A percentile compares a stretch with the other conserved stretches of the same genome.
Conservation (phyloP, 1,140 invertebrate genomes). For the Galendromus occidentalis region DNA sequence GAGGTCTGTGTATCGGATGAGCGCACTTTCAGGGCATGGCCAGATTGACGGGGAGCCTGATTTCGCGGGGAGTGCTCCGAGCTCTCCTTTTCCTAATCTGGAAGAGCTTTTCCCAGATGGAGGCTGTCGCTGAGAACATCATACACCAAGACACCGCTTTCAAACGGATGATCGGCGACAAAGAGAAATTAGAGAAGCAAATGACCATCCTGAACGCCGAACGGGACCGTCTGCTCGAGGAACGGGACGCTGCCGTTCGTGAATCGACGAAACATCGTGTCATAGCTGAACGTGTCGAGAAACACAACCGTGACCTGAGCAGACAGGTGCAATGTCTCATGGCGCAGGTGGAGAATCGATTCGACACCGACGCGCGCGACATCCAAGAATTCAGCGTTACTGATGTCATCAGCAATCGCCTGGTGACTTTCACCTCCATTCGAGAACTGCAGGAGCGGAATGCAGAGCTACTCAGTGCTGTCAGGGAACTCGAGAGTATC, state of each 20-base stretch:
- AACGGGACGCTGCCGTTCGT: background rate
- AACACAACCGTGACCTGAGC: background rate
- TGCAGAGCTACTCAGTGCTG: background rate
- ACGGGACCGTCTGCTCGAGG: background rate
- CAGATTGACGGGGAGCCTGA: no score
- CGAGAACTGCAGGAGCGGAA: background rate
- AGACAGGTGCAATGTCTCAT: conserved; percentile 1
- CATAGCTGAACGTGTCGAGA: background rate
- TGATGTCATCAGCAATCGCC: background rate
- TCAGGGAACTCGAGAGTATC: conserved; percentile 8
- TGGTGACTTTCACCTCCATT: conserved; percentile 4
- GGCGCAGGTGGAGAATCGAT: background rate
- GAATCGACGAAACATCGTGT: background rate
- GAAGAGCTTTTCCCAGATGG: background rate
- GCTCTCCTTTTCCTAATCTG: no score
- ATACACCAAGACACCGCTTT: background rate
- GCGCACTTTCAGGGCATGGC: no score
- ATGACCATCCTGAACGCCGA: background rate
- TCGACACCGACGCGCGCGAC: background rate
- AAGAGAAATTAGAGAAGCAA: background rate
- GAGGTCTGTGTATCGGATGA: background rate
- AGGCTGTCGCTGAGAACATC: background rate
- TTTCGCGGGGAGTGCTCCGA: no score
- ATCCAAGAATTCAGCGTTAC: background rate
- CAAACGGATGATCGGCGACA: background rate